Conservation (phyloP, 2,888 invertebrate genomes). For the Drosophila mimica region DNA sequence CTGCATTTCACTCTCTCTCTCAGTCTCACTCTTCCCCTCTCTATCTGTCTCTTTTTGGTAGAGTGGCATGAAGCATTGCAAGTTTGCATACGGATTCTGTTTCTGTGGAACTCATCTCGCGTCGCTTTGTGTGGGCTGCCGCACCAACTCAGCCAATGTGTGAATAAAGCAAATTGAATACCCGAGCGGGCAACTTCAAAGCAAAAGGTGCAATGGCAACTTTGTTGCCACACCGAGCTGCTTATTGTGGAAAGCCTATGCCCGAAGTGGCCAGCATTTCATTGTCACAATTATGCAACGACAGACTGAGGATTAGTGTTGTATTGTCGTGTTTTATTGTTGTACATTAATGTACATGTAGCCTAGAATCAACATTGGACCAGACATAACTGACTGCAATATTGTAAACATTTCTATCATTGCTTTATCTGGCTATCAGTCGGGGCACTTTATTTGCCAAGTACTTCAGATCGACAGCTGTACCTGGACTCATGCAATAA, state of each 20-base stretch:
- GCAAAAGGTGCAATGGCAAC: conserved; percentile 33
- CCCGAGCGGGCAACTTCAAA: conserved; percentile 67
- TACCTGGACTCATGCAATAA: conserved; percentile 35
- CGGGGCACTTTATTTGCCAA: conserved; percentile 60
- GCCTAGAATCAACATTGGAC: conserved; percentile 42
- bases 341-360: conserved; percentile 22
- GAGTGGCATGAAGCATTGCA: conserved; percentile 25
- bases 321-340: conserved; percentile 3
- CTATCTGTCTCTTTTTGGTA: not conserved
- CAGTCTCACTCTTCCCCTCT: not conserved
- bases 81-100: conserved; percentile 38
- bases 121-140: conserved; percentile 61
- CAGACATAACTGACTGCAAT: conserved; percentile 49
- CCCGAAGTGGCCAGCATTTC: conserved; percentile 24
- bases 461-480: conserved; percentile 75
- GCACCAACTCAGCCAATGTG: conserved; percentile 42
- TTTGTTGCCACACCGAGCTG: conserved; percentile 53
- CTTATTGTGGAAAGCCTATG: conserved; percentile 25
- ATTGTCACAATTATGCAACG: conserved; percentile 25
- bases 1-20: conserved; percentile 1
- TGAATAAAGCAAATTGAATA: conserved; percentile 66
- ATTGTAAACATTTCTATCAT: conserved; percentile 66
- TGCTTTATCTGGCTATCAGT: conserved; percentile 57
- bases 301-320: conserved; percentile 20
- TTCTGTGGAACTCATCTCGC: conserved; percentile 62